Conservation (phyloP, 2,797 vertebrate genomes). For the Oryzias sinensis region DNA sequence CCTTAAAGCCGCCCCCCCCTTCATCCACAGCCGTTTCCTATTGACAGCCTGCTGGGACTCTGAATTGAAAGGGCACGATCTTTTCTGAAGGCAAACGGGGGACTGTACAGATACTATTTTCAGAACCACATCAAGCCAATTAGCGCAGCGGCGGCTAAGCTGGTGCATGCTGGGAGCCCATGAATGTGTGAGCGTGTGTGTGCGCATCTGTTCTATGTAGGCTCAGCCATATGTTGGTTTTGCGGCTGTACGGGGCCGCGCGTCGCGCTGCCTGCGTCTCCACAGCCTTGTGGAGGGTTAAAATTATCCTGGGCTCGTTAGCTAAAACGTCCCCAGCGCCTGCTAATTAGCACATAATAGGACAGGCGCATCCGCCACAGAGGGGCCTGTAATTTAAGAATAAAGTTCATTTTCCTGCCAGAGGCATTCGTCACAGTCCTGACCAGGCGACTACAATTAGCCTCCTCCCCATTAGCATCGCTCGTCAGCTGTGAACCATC, state of each 20-base stretch:
- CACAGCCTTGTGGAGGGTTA: constrained; percentile 59
- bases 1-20: constrained; percentile 45
- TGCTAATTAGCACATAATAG: constrained; percentile 79
- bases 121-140: constrained; percentile 75
- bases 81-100: constrained; percentile 63
- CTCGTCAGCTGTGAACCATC: constrained; percentile 64
- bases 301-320: constrained; percentile 74
- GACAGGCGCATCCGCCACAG: constrained; percentile 62
- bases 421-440: constrained; percentile 61
- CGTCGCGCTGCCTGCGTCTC: constrained; percentile 38
- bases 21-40: constrained; percentile 40
- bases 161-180: constrained; percentile 55
- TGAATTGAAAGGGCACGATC: constrained; percentile 67
- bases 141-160: constrained; percentile 65
- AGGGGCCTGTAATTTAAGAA: constrained; percentile 70
- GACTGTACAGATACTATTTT: constrained; percentile 63
- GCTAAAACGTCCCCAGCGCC: constrained; percentile 71
- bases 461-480: constrained; percentile 60
- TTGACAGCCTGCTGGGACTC: constrained; percentile 54
- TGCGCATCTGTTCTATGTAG: constrained; percentile 38
- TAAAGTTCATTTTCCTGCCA: constrained; percentile 69
- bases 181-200: constrained; percentile 23
- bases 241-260: constrained; percentile 31
- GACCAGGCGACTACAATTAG: constrained; percentile 64
- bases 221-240: constrained; percentile 57